Conservation (phyloP, 2,888 invertebrate species). For the Melolontha melolontha region DNA sequence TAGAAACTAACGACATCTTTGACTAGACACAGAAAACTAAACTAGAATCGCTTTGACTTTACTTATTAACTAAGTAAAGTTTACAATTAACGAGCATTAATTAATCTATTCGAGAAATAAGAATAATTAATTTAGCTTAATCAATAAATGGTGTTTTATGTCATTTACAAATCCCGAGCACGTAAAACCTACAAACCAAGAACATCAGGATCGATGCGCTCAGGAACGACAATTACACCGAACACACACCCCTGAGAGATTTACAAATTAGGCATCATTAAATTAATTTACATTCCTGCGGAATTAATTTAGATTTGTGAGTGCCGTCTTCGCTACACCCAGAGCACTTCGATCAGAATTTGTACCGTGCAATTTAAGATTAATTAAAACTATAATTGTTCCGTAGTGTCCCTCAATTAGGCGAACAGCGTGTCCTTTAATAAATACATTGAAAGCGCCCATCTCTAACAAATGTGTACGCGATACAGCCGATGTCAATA, state of each 20-base stretch:
- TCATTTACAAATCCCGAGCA: background rate
- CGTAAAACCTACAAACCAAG: conserved; percentile 21
- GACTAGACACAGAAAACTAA: too few species aligned
- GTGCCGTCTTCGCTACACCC: background rate
- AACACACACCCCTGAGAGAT: conserved; percentile 32
- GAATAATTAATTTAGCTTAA: too few species aligned
- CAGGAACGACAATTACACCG: conserved; percentile 32
- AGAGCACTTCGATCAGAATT: conserved; percentile 34
- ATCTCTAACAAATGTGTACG: too few species aligned
- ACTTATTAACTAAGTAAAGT: too few species aligned
- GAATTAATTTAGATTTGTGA: conserved; percentile 43
- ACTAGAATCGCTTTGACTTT: too few species aligned
- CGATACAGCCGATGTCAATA: too few species aligned
- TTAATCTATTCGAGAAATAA: too few species aligned
- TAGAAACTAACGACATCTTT: too few species aligned
- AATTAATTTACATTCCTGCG: conserved; percentile 45
- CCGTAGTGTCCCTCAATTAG: conserved; percentile 49
- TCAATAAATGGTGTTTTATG: too few species aligned
- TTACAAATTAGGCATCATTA: conserved; percentile 46
- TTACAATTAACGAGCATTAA: too few species aligned
- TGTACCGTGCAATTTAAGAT: conserved; percentile 49
- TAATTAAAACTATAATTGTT: conserved; percentile 53
- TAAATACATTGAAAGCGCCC: too few species aligned
- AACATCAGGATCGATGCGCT: conserved; percentile 28
- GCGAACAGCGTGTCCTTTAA: conserved; percentile 50